Percentiles rank a stretch among this genome's conserved stretches.
Conservation (phyloP, 2,797 vertebrate species). For the Rhabdomys pumilio region DNA sequence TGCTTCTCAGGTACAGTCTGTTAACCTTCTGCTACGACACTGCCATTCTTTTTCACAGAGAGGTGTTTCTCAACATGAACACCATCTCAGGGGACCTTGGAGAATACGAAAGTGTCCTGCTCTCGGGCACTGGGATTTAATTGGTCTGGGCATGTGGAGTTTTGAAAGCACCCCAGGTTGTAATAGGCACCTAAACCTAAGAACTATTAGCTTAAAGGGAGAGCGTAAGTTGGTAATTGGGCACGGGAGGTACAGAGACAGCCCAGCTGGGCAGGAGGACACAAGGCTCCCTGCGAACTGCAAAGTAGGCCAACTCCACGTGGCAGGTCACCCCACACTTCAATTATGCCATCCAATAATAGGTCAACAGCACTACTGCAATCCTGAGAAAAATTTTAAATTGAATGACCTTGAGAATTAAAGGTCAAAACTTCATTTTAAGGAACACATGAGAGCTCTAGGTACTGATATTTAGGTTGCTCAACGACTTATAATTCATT, state of each 20-base stretch:
- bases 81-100: constrained; percentile 16
- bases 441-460: background rate
- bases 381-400: background rate
- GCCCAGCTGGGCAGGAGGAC: background rate
- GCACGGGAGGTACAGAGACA: background rate
- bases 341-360: background rate
- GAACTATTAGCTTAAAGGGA: constrained; percentile 18
- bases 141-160: constrained; percentile 9
- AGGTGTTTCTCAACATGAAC: background rate
- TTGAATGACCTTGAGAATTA: background rate
- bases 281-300: background rate
- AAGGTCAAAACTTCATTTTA: constrained; percentile 34
- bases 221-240: background rate
- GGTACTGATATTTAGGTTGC: background rate
- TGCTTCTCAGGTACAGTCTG: background rate
- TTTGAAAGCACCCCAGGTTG: constrained; percentile 58
- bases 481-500: background rate
- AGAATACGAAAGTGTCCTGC: constrained; percentile 19
- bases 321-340: background rate
- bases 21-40: background rate
- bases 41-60: background rate
- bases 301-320: background rate
- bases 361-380: background rate
- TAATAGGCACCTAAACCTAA: constrained; percentile 2
- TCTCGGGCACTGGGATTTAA: constrained; percentile 56